These are phyloP conservation scores for Chrysina gloriosa DNA, from an alignment of 2,888 invertebrate species.

Conservation along the genomic window DNA sequence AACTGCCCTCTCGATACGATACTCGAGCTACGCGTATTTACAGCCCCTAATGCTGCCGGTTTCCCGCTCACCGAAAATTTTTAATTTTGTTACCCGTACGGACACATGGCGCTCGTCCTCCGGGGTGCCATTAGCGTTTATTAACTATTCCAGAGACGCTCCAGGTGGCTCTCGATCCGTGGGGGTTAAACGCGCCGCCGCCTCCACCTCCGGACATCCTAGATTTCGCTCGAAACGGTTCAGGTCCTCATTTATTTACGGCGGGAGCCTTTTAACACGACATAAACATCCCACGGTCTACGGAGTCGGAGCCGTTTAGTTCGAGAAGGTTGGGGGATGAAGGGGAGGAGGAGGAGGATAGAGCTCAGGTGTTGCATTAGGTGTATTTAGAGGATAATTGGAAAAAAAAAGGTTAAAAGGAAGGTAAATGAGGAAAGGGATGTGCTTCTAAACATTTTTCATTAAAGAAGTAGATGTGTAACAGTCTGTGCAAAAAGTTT, in stretches of 20 bases:
- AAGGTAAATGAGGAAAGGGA: background rate
- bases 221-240: no score
- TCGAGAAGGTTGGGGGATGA: background rate
- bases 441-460: no score
- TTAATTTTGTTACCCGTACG: conserved; percentile 27
- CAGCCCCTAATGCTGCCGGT: no score
- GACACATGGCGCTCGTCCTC: conserved; percentile 12
- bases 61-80: background rate
- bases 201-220: no score
- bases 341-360: background rate
- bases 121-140: conserved; percentile 2
- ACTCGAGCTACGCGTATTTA: no score
- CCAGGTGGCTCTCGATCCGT: background rate
- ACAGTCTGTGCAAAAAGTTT: no score
- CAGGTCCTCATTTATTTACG: conserved; percentile 26
- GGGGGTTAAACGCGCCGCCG: no score
- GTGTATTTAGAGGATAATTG: background rate
- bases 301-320: background rate
- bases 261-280: conserved; percentile 26
- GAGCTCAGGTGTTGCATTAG: no score
- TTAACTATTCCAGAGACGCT: background rate
- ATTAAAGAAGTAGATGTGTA: no score
- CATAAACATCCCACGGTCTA: background rate
- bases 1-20: no score
- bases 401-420: background rate